Evolutionary conservation across 2,797 vertebrate genomes (phyloP).

Genomic region (Mionectes olivaceus): DNA sequence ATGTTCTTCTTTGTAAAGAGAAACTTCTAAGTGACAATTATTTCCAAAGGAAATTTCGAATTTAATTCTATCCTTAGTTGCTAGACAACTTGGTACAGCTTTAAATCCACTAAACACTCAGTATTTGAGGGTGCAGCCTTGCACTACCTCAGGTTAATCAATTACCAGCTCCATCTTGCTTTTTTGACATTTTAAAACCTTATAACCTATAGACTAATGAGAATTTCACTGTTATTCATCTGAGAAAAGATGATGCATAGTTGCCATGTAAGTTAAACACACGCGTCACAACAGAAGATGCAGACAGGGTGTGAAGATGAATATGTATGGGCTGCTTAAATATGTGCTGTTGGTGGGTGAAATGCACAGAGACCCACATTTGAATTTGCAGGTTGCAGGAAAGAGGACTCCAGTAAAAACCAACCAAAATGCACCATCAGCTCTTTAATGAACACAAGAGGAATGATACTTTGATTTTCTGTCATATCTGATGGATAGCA

Average conservation of each 20-base stretch:
- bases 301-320: not conserved
- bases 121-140: not conserved
- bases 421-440: not conserved
- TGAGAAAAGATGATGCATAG: not conserved
- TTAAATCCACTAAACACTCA: not conserved
- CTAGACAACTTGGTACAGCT: not conserved
- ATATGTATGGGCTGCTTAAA: not conserved
- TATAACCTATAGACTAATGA: not conserved
- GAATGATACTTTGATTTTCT: not conserved
- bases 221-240: not conserved
- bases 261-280: not conserved
- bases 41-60: not conserved
- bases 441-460: not conserved
- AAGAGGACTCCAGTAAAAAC: not conserved
- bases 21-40: not conserved
- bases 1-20: not conserved
- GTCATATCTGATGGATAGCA: accelerated
- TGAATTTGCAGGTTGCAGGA: not conserved
- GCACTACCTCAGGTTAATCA: not conserved
- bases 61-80: not conserved
- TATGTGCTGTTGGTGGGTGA: not conserved
- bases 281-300: not conserved
- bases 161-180: not conserved
- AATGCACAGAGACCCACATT: not conserved
- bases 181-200: not conserved